These are phyloP conservation scores for Andricus grossulariae DNA, from an alignment of 1,140 invertebrate genomes.

Conservation along the genomic window DNA sequence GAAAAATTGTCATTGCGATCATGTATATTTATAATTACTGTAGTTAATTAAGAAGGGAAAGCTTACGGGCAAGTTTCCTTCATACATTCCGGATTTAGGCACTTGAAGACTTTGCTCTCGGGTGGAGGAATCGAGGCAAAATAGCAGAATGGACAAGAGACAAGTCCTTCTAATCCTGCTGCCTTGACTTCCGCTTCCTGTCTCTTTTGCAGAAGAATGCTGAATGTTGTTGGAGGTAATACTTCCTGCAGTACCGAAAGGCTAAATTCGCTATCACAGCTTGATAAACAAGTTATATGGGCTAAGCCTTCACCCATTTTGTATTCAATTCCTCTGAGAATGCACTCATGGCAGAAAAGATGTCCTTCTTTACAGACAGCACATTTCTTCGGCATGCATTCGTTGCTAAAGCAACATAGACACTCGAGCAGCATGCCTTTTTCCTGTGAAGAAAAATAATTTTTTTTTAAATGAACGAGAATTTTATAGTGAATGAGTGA, in stretches of 20 bases:
- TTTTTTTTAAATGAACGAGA: too few species aligned
- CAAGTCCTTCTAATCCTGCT: conserved; percentile 80
- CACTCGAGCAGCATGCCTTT: conserved; percentile 72
- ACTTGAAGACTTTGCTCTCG: conserved; percentile 80
- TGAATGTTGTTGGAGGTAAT: conserved; percentile 76
- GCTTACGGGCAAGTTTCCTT: conserved; percentile 79
- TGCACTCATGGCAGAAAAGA: conserved; percentile 79
- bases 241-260: conserved; percentile 74
- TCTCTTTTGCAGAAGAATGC: conserved; percentile 74
- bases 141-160: conserved; percentile 81
- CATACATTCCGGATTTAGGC: conserved; percentile 80
- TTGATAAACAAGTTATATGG: conserved; percentile 75
- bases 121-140: conserved; percentile 79
- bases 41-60: background rate
- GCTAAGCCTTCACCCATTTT: conserved; percentile 77
- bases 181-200: conserved; percentile 79
- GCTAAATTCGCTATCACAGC: conserved; percentile 73
- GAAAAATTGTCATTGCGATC: too few species aligned
- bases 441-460: conserved; percentile 58
- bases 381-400: conserved; percentile 79
- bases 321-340: conserved; percentile 74
- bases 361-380: conserved; percentile 78
- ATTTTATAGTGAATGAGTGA: too few species aligned
- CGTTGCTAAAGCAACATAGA: conserved; percentile 79
- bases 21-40: too few species aligned